Percentiles rank a stretch among this genome's conserved stretches.
phyloP scores from a whole-genome alignment of 2,797 vertebrate genomes.

The Loris lydekkerianus region DNA sequence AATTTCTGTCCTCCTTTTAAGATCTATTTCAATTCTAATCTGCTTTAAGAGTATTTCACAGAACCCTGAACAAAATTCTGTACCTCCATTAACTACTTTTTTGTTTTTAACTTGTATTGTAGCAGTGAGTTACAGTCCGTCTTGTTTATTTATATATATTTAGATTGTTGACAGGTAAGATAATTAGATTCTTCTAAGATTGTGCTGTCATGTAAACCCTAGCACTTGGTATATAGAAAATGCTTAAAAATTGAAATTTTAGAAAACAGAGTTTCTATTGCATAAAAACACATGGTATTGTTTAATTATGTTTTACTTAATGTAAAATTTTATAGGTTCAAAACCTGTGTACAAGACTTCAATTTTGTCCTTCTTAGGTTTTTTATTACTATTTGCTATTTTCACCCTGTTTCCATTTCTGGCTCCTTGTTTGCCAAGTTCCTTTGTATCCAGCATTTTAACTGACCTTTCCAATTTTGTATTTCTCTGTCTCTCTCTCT shows the following conservation, averaged over 20 bases:
- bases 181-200: background rate
- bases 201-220: background rate
- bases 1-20: background rate
- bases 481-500: background rate
- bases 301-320: background rate
- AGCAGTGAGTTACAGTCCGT: background rate
- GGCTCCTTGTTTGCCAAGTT: background rate
- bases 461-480: background rate
- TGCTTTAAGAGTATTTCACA: background rate
- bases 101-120: background rate
- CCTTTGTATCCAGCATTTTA: background rate
- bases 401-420: background rate
- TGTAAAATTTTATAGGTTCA: background rate
- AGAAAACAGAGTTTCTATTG: constrained; percentile 2
- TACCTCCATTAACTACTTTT: background rate
- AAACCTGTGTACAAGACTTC: background rate
- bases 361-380: background rate
- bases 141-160: background rate
- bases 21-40: background rate
- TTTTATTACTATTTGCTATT: background rate
- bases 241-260: constrained; percentile 25
- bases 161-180: background rate
- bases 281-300: background rate
- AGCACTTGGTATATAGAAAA: constrained; percentile 8
- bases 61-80: background rate